Evolutionary conservation across 2,113 vertebrate species (phyloP).

Genomic region (Gallinago undulata): DNA sequence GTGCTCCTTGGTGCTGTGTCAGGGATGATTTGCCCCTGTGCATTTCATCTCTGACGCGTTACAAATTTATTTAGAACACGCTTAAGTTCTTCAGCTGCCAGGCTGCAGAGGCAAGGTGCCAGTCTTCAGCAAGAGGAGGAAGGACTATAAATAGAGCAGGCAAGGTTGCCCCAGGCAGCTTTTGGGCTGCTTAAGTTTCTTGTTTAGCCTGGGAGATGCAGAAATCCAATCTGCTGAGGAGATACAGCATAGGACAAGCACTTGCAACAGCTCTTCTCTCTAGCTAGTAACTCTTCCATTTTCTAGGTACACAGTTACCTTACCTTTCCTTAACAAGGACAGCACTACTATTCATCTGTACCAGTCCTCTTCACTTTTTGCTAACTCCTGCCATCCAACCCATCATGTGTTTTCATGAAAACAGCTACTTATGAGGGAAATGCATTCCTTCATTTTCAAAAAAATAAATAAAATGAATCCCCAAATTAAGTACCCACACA

Average conservation of each 20-base stretch:
- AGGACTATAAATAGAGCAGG: slow-evolving; percentile 73
- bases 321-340: background rate
- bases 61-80: slow-evolving; percentile 20
- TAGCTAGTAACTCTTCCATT: slow-evolving; percentile 38
- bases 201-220: slow-evolving; percentile 38
- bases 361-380: background rate
- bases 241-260: slow-evolving; percentile 42
- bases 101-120: slow-evolving; percentile 68
- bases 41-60: background rate
- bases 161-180: slow-evolving; percentile 64
- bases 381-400: background rate
- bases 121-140: slow-evolving; percentile 60
- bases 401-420: background rate
- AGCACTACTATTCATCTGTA: background rate
- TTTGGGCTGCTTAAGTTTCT: slow-evolving; percentile 72
- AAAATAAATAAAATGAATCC: background rate
- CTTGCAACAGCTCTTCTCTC: slow-evolving; percentile 49
- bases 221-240: slow-evolving; percentile 52
- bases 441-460: background rate
- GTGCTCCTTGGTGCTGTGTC: rapidly evolving
- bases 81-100: slow-evolving; percentile 56
- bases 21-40: background rate
- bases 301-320: slow-evolving; percentile 54
- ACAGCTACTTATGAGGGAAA: background rate
- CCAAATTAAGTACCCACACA: background rate